Percentiles rank a stretch among this genome's conserved stretches.
Conservation (phyloP, 2,113 vertebrate species). For the Anhinga rufa region DNA sequence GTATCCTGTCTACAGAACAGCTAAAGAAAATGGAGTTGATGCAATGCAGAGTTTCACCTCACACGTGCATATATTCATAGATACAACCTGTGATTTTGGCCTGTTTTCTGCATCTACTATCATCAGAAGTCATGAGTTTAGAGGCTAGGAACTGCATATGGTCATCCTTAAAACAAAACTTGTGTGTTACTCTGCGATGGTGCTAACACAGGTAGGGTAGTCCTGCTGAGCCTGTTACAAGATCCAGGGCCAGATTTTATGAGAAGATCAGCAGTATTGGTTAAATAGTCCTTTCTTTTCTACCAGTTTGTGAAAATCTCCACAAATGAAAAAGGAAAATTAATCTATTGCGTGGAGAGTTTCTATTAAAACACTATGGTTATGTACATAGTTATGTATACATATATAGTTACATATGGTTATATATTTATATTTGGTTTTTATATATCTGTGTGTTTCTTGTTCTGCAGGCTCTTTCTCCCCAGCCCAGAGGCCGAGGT, state of each 20-base stretch:
- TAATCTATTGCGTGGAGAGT: rapidly evolving
- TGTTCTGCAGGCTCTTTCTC: background rate
- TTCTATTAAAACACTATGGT: background rate
- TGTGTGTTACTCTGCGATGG: background rate
- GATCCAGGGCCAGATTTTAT: background rate
- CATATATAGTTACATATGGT: background rate
- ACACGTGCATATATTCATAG: background rate
- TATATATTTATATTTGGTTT: background rate
- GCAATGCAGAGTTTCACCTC: background rate
- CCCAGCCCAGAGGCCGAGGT: background rate
- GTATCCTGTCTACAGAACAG: background rate
- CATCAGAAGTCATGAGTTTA: background rate
- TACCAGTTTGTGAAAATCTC: background rate
- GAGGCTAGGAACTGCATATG: background rate
- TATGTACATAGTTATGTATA: background rate
- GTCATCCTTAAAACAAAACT: background rate
- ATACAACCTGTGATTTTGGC: background rate
- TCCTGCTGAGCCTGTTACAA: background rate
- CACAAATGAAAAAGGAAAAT: background rate
- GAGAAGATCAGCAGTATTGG: background rate
- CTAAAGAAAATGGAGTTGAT: background rate
- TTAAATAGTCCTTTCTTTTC: background rate
- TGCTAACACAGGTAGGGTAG: background rate
- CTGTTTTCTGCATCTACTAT: background rate
- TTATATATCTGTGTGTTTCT: background rate